Evolutionary conservation across 2,888 invertebrate genomes (phyloP), one percentile per base, ranked within the genome.

Genomic region (Rhagonycha lutea): DNA sequence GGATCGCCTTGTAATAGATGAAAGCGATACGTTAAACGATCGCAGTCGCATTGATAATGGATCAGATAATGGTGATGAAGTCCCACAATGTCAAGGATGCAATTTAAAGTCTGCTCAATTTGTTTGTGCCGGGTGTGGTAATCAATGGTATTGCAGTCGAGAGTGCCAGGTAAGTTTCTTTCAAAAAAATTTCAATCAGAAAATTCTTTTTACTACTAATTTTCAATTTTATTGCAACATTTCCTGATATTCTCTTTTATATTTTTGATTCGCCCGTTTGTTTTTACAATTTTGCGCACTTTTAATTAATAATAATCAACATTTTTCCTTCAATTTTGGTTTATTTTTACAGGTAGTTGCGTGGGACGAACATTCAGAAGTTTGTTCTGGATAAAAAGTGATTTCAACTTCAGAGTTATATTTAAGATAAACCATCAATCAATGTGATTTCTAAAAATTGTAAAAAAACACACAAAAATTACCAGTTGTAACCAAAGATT

Each of bases 91-190:
- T 87, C 96, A 96, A 90, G 95, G 96, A 80, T 97, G 96, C 86
- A 92, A 94, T 81, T 91, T 93, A 76, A 91, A 93, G 79, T 91
- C 94, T 83, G 96, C 96, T 77, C 95, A 94, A 88, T 96, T 95
- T 85, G 95, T 96, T 63, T 97, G 96, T 86, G 96, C 96, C 65
- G 96, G 95, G 69, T 97, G 96, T 87, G 95, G 94, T 80, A 95
- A 95, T 88, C 96, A 96, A 89, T 97, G 97, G 96, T 97, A 98
- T 88, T 98, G 97, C 90, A 96, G 96, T 85, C 91, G 96, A 73
- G 94, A 95, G 80, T 98, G 97, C 87, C 97, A 97, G 94, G 97
- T 97, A 88, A 85, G 85, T 80, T 72, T 65, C 24, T 14, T 62
- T 72, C 1, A 8, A 14, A 24, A 23, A 24, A 26, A 23, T 14